Evolutionary conservation across 1,140 invertebrate species (phyloP), one percentile per base, ranked within the genome.

Genomic region (Liolophura sinensis): DNA sequence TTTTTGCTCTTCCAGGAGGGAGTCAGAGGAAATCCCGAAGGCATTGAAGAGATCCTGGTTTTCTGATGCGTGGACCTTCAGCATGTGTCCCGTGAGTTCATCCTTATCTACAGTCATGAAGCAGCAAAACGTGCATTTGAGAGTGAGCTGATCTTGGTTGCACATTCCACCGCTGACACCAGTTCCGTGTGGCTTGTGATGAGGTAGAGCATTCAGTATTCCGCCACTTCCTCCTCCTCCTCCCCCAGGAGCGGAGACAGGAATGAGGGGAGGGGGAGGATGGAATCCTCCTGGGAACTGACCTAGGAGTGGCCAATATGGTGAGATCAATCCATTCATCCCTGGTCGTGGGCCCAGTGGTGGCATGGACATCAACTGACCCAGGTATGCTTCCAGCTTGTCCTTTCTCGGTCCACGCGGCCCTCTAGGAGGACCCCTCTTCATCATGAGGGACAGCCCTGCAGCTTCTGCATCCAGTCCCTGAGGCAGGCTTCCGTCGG

Each of bases 81-180:
- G 65, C 58, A 86, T 73, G 70, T 88, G 86, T 40, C 79, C 74
- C 11, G 74, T 75, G 31, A 86, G 81, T 7, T 73, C 67, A 25
- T 86, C 82, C 49, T 74, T 69, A 22, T 50, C 74, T 9, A 80
- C 77, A 1, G 83, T 80, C 0, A 62, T 62, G 71, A 85, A 87
- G 31, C 78, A 77, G 72, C 87, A 88, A 16, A 86, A 68, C 58
- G 75, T 82, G 77, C 85, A 88, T 59, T 82, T 82, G 49, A 80
- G 24, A 20, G 48, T 27, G 60, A 25, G 22, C 57, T 59, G 57
- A n/a, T 15, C 25, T 48, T 61, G 40, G 15, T 18, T 40, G 46
- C 27, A 46, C 31, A 40, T 40, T 9, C 31, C 31, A 40, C 31
- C 31, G 31, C 31, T 40, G 31, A 40, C 31, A 40, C 31, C 31